A percentile compares a stretch with the other conserved stretches of the same genome.
Evolutionary conservation across 2,113 vertebrate genomes (phyloP).

Genomic region (Chrysemys picta): DNA sequence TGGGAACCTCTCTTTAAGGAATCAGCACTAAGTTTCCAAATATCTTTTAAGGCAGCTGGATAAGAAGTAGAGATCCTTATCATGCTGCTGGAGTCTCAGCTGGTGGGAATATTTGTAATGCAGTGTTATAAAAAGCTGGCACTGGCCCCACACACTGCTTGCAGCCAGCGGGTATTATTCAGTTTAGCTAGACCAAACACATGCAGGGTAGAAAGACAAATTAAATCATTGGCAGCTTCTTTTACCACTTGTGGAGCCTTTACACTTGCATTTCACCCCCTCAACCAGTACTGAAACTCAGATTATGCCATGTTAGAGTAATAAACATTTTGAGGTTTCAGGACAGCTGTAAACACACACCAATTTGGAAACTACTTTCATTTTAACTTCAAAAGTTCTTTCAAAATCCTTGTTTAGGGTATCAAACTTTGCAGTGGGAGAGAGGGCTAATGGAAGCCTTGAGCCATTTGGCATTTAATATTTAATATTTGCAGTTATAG

Average conservation of each 20-base stretch:
- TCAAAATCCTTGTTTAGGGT: slow-evolving; percentile 24
- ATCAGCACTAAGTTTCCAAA: slow-evolving; percentile 15
- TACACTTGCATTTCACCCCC: slow-evolving; percentile 36
- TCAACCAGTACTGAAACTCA: slow-evolving; percentile 38
- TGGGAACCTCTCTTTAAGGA: slow-evolving; percentile 17
- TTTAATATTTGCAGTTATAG: slow-evolving; percentile 56
- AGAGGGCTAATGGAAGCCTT: slow-evolving; percentile 37
- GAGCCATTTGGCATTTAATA: slow-evolving; percentile 63
- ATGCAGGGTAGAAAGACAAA: slow-evolving; percentile 66
- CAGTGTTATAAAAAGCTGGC: slow-evolving; percentile 66
- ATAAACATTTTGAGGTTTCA: slow-evolving; percentile 28
- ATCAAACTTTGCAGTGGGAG: slow-evolving; percentile 29
- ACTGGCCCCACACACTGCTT: slow-evolving; percentile 62
- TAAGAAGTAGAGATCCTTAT: slow-evolving; percentile 53
- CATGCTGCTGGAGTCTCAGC: slow-evolving; percentile 55
- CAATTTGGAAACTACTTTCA: slow-evolving; percentile 22
- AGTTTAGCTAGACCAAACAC: slow-evolving; percentile 66
- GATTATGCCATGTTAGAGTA: slow-evolving; percentile 10
- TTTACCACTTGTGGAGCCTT: slow-evolving; percentile 40
- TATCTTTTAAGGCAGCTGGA: slow-evolving; percentile 56
- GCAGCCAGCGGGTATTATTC: slow-evolving; percentile 66
- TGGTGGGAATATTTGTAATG: slow-evolving; percentile 70
- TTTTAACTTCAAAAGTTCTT: slow-evolving; percentile 6
- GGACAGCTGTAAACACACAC: slow-evolving; percentile 26
- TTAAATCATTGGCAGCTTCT: slow-evolving; percentile 46